A percentile compares a stretch with the other conserved stretches of the same genome.
Evolutionary conservation across 2,113 vertebrate species (phyloP).

Genomic region (Choloepus hoffmanni): DNA sequence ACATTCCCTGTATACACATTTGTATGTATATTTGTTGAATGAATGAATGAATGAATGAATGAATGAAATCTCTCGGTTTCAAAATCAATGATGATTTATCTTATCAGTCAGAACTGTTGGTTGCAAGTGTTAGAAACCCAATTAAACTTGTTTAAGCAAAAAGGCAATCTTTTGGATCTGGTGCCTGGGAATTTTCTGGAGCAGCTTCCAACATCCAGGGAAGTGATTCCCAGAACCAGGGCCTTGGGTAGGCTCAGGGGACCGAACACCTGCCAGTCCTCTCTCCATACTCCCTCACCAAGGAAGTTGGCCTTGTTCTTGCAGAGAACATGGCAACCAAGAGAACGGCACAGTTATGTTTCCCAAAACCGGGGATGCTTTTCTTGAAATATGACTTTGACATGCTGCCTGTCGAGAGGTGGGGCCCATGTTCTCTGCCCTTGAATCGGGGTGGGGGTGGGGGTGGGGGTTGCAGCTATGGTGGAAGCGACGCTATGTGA

Average conservation of each 20-base stretch:
- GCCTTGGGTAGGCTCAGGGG: background rate
- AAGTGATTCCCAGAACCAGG: background rate
- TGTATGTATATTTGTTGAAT: conserved; percentile 38
- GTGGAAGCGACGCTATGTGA: background rate
- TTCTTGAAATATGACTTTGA: conserved; percentile 3
- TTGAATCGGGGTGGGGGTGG: background rate
- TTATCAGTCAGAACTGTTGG: conserved; percentile 39
- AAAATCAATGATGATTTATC: conserved; percentile 5
- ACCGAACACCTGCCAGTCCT: background rate
- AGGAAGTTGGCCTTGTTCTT: conserved; percentile 36
- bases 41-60: background rate
- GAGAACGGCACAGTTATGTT: background rate
- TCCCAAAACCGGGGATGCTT: background rate
- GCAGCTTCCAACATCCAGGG: background rate
- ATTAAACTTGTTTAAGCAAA: conserved; percentile 18
- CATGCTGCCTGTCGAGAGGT: background rate
- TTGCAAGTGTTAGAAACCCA: conserved; percentile 40
- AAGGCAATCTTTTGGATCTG: conserved; percentile 44
- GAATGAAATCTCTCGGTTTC: conserved; percentile 47
- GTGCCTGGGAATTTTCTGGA: background rate
- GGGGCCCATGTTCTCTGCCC: background rate
- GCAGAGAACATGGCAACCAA: background rate
- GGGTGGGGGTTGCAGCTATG: background rate
- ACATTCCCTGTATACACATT: background rate
- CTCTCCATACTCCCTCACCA: background rate